Evolutionary conservation across 2,113 vertebrate genomes (phyloP).

Genomic region (Chauna torquata): DNA sequence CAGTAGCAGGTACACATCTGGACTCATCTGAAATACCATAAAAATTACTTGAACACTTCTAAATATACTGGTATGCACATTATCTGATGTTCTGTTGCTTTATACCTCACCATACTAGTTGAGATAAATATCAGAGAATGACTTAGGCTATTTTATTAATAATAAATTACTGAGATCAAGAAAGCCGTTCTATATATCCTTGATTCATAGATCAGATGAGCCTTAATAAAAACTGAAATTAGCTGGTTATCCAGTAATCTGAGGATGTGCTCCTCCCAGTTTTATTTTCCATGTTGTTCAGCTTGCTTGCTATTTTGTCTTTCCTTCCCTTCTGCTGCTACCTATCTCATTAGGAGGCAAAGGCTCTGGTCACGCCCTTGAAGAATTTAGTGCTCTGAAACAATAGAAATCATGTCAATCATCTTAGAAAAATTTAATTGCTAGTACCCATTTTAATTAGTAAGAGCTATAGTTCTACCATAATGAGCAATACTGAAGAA

Average conservation of each 20-base stretch:
- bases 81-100: background rate
- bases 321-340: background rate
- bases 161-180: background rate
- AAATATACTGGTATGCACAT: background rate
- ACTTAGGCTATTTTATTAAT: background rate
- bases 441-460: conserved; percentile 36
- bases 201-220: background rate
- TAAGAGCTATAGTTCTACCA: background rate
- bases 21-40: background rate
- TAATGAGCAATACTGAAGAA: background rate
- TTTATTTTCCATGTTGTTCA: background rate
- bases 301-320: background rate
- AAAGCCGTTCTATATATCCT: background rate
- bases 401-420: background rate
- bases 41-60: background rate
- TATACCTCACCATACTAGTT: background rate
- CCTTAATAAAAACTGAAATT: conserved; percentile 16
- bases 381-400: background rate
- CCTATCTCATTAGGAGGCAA: background rate
- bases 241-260: background rate
- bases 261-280: background rate
- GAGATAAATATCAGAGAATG: background rate
- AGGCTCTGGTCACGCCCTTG: background rate
- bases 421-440: conserved; percentile 22
- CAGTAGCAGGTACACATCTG: background rate